Evolutionary conservation across 2,888 invertebrate genomes (phyloP).

Genomic region (Tupiocoris notatus): DNA sequence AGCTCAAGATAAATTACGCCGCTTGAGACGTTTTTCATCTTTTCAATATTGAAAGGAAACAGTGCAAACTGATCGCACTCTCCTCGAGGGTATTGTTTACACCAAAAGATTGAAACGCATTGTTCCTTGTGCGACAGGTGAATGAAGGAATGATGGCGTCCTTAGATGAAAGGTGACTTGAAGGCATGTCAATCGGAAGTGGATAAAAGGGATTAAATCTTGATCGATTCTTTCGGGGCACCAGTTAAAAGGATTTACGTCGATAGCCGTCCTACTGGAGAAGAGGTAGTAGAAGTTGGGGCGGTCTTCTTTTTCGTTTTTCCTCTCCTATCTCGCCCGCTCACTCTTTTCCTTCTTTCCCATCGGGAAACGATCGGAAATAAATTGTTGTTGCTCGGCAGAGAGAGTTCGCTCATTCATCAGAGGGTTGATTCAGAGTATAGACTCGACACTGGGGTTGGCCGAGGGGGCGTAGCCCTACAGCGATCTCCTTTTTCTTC

Average conservation of each 20-base stretch:
- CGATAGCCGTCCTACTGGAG: not conserved
- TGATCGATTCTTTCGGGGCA: not conserved
- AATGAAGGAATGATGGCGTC: not conserved
- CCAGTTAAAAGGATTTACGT: not conserved
- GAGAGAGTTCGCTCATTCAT: not conserved
- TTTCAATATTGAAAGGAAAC: not conserved
- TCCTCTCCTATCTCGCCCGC: too few relatives aligned
- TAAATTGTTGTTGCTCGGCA: not conserved
- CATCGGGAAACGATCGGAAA: not conserved
- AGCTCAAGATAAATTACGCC: too few relatives aligned
- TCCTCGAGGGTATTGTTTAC: not conserved
- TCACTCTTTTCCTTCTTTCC: too few relatives aligned
- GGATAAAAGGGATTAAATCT: conserved; percentile 13
- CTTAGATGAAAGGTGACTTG: not conserved
- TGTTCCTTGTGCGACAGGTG: not conserved
- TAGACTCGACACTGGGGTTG: too few relatives aligned
- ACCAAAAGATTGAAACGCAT: not conserved
- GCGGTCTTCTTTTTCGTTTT: not conserved
- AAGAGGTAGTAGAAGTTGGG: not conserved
- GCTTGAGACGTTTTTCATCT: too few relatives aligned
- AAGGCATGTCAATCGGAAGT: not conserved
- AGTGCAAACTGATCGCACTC: not conserved
- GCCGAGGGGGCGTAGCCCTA: too few relatives aligned
- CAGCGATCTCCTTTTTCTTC: too few relatives aligned
- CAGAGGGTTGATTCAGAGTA: too few relatives aligned